Base-by-base conservation (phyloP, 1,140 invertebrate genomes). In the Dendroctonus valens region DNA sequence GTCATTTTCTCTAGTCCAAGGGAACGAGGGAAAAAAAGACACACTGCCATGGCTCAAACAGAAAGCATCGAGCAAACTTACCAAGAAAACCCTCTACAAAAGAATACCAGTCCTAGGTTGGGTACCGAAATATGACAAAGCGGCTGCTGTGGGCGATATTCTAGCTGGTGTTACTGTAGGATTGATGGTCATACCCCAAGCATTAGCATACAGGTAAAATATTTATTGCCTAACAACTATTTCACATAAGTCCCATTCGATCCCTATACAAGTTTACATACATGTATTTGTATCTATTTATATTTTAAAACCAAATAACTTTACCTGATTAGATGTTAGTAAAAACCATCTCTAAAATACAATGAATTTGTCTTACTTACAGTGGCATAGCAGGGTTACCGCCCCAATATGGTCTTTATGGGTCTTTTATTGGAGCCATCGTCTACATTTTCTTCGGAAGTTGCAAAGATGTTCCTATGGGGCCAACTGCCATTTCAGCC, bases 371-470 rank as follows among this genome's bases (percentile, higher is more conserved):
- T n/a, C 39, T 62, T 62, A 92, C 92, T 7, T 96, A 94, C 78
- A 86, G 92, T 12, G 88, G 86, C 69, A 88, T 96, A 61, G 93
- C 92, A 6, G 90, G 90, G 38, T 78, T 94, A 66, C 89, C 89
- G 14, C 81, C 88, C 2, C 83, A 94, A 87, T 90, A 92, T 78
- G 95, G 94, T 55, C 81, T 97, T 0, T 97, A 97, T 77, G 89
- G 91, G 26, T 92, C 93, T 0, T 97, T 97, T 79, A 79, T 97
- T 73, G 93, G 94, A 39, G 90, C 89, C 76, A 92, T 97, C 77
- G 84, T 96, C 50, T 98, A 98, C 81, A 90, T 93, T 66, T 80
- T 97, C 49, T 84, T 98, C 68, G 95, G 95, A 44, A 93, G 90
- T 41, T 94, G 92, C 73, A 92, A 93, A 76, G 93, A 95, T 75